Evolutionary conservation across 2,888 invertebrate species (phyloP).

Genomic region (Folsomia manolachei): DNA sequence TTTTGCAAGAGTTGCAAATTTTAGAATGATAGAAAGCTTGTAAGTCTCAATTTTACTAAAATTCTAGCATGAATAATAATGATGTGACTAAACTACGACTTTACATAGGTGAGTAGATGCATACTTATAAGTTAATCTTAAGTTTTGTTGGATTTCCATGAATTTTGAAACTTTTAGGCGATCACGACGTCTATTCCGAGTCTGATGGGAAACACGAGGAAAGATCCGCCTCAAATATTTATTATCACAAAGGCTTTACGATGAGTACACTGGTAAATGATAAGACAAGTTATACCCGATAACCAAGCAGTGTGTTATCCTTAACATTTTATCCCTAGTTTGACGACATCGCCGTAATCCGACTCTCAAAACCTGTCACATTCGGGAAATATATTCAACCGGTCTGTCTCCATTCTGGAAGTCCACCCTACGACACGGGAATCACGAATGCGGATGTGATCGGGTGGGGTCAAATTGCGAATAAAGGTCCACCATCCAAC

Average conservation of each 20-base stretch:
- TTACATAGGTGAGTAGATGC: too few relatives aligned
- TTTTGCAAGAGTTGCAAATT: not conserved
- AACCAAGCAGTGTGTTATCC: too few relatives aligned
- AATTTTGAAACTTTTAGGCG: too few relatives aligned
- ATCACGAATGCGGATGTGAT: constrained; percentile 57
- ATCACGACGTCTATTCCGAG: constrained; percentile 68
- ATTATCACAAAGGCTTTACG: constrained; percentile 72
- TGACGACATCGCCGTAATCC: constrained; percentile 78
- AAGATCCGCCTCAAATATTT: constrained; percentile 34
- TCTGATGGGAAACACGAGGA: constrained; percentile 30
- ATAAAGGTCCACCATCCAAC: constrained; percentile 23
- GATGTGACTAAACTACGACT: constrained; percentile 79
- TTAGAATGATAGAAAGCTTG: too few relatives aligned
- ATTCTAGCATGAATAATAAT: constrained; percentile 57
- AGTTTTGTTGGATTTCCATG: too few relatives aligned
- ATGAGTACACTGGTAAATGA: constrained; percentile 66
- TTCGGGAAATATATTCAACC: constrained; percentile 71
- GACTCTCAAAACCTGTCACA: constrained; percentile 71
- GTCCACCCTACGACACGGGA: constrained; percentile 58
- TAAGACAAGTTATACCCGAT: too few relatives aligned
- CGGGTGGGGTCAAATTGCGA: constrained; percentile 35
- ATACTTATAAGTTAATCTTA: too few relatives aligned
- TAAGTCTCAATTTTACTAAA: not conserved
- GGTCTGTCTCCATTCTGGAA: constrained; percentile 59
- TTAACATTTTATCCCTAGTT: too few relatives aligned